A percentile compares a stretch with the other conserved stretches of the same genome.
These are phyloP conservation scores for Oxygymnocypris stewartii DNA, from an alignment of 2,113 vertebrate genomes.

Conservation along the genomic window DNA sequence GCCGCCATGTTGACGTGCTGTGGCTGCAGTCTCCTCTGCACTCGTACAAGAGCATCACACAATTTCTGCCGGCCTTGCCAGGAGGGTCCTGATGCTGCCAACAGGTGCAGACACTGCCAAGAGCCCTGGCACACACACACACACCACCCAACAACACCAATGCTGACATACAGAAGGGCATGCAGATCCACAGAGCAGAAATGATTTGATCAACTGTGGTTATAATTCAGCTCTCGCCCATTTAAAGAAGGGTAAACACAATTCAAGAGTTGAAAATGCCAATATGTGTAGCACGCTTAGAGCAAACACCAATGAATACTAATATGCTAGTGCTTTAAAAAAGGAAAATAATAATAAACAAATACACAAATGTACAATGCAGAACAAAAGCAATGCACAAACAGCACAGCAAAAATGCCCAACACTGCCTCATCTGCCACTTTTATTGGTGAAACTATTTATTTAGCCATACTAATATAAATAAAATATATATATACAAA, in stretches of 20 bases:
- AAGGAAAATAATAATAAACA: background rate
- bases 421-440: background rate
- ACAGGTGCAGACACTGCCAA: constrained; percentile 79
- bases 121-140: constrained; percentile 69
- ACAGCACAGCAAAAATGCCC: background rate
- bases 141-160: constrained; percentile 66
- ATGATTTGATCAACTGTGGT: constrained; percentile 78
- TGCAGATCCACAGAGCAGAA: constrained; percentile 74
- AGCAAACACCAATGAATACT: background rate
- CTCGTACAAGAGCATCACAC: constrained; percentile 76
- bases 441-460: background rate
- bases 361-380: background rate
- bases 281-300: constrained; percentile 7
- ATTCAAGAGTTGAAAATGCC: constrained; percentile 26
- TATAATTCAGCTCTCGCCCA: constrained; percentile 77
- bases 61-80: constrained; percentile 76
- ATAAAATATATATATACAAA: background rate
- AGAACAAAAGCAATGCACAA: background rate
- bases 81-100: constrained; percentile 72
- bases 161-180: constrained; percentile 79
- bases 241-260: constrained; percentile 57
- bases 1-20: constrained; percentile 51
- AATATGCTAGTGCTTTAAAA: background rate
- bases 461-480: background rate
- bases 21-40: constrained; percentile 52